Evolutionary conservation across 1,140 invertebrate genomes (phyloP).

Genomic region (Mylabris phalerata): DNA sequence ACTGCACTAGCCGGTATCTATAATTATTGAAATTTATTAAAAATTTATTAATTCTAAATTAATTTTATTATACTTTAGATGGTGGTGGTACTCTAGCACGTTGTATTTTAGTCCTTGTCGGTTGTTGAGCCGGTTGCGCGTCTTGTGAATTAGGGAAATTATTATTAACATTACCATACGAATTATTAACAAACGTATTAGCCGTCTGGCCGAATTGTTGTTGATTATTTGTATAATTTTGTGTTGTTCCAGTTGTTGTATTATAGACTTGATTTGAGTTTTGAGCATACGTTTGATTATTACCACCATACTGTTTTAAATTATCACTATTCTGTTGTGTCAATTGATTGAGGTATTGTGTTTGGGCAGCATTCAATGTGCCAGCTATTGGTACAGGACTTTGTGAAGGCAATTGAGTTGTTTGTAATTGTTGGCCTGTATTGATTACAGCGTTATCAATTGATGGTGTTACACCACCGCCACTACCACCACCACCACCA

Average conservation of each 20-base stretch:
- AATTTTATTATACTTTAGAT: constrained; percentile 59
- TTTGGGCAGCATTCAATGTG: constrained; percentile 59
- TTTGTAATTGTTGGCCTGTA: constrained; percentile 18
- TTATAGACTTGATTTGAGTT: constrained; percentile 20
- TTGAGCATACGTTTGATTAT: constrained; percentile 10
- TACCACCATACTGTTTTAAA: constrained; percentile 22
- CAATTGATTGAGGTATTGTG: constrained; percentile 61
- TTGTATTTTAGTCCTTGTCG: constrained; percentile 61
- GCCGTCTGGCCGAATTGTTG: constrained; percentile 20
- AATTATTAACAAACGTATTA: constrained; percentile 23
- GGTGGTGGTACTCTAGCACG: constrained; percentile 81
- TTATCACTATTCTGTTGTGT: constrained; percentile 49
- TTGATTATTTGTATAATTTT: constrained; percentile 11
- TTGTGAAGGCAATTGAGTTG: constrained; percentile 27
- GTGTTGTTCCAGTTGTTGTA: constrained; percentile 4
- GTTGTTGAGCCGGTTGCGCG: constrained; percentile 35
- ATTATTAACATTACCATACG: constrained; percentile 19
- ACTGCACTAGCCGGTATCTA: constrained; percentile 88
- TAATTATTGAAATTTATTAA: constrained; percentile 18
- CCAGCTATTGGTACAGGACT: constrained; percentile 37
- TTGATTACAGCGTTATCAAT: constrained; percentile 9
- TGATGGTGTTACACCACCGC: not conserved
- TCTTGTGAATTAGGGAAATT: constrained; percentile 31
- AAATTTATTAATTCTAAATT: not conserved
- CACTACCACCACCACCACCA: not conserved